Conservation (phyloP, 2,888 invertebrate genomes). For the Scaptomyza cyrtandrae region DNA sequence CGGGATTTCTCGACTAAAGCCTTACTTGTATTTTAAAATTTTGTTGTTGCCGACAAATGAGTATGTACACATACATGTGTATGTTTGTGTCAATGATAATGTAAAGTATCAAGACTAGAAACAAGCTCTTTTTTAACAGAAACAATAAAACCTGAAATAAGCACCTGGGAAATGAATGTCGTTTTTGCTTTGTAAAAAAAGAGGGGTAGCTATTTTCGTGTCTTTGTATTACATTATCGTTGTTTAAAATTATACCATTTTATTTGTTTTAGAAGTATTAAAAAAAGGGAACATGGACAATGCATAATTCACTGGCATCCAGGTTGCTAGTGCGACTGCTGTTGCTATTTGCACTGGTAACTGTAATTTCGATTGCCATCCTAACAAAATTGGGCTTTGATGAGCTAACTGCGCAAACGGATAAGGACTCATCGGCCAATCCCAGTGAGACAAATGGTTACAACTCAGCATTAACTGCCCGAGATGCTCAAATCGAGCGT, state of each 20-base stretch:
- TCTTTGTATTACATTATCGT: no score
- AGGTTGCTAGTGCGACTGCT: constrained; percentile 82
- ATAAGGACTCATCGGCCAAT: constrained; percentile 52
- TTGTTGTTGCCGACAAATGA: no score
- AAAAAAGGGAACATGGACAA: constrained; percentile 60
- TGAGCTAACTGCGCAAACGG: constrained; percentile 76
- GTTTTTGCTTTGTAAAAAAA: no score
- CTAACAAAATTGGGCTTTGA: constrained; percentile 83
- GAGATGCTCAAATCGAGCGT: constrained; percentile 88
- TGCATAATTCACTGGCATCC: constrained; percentile 79
- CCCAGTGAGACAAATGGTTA: constrained; percentile 62
- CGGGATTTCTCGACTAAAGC: no score
- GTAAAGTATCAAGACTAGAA: no score
- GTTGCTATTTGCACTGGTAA: constrained; percentile 81
- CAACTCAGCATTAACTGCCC: constrained; percentile 86
- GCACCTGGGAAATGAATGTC: no score
- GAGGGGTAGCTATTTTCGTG: no score
- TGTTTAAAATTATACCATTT: constrained; percentile 7
- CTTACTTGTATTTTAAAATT: no score
- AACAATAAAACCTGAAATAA: no score
- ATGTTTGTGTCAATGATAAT: no score
- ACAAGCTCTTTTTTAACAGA: no score
- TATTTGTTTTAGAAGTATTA: constrained; percentile 32
- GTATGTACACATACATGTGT: no score
- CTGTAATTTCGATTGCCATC: constrained; percentile 80